Conservation (phyloP, 2,113 vertebrate genomes). For the Spea bombifrons region DNA sequence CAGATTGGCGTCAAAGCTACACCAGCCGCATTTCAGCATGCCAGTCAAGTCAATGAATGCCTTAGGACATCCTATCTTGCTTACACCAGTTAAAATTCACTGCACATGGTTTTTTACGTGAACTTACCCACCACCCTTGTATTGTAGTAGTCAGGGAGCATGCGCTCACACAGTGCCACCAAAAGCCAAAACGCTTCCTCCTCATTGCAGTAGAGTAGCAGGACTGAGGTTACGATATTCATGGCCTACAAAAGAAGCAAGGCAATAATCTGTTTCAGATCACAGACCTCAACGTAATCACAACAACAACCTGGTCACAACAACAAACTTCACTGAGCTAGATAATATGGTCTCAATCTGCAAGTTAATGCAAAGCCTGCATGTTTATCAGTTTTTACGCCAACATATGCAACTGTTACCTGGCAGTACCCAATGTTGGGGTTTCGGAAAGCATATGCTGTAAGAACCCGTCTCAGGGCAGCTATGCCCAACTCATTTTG, state of each 20-base stretch:
- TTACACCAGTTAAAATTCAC: no score
- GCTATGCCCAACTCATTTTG: constrained; percentile 93
- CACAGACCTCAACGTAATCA: no score
- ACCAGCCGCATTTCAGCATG: no score
- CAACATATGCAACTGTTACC: constrained; percentile 60
- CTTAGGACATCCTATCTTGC: no score
- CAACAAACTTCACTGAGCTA: no score
- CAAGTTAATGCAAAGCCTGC: no score
- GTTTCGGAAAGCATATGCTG: constrained; percentile 94
- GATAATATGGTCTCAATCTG: no score
- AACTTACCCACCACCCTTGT: constrained; percentile 93
- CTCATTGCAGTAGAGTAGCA: constrained; percentile 89
- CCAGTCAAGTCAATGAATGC: no score
- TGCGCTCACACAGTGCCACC: constrained; percentile 90
- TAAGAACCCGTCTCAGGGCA: constrained; percentile 89
- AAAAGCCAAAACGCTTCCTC: constrained; percentile 97
- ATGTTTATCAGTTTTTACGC: no score
- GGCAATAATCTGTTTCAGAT: no score
- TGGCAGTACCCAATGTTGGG: constrained; percentile 96
- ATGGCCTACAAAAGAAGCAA: constrained; percentile 74
- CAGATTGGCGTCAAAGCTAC: no score
- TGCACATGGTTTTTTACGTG: neutral
- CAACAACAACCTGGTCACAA: neutral
- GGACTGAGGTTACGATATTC: constrained; percentile 96
- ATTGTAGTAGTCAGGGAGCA: constrained; percentile 98